Conservation (phyloP, 1,140 invertebrate species). For the Nautilus pompilius region DNA sequence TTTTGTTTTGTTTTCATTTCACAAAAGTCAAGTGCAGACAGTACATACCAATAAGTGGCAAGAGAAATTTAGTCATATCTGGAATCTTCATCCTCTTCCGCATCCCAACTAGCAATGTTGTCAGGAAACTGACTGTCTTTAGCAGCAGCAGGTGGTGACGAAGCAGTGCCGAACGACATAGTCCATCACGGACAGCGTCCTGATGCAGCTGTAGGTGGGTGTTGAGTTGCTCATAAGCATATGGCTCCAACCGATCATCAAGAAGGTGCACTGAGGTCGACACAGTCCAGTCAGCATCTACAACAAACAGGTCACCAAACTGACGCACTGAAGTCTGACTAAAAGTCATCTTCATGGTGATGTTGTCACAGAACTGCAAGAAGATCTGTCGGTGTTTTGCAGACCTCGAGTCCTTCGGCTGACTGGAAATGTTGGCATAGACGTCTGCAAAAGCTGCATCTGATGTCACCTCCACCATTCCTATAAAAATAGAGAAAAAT, state of each 20-base stretch:
- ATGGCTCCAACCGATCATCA: conserved; percentile 44
- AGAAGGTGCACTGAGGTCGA: conserved; percentile 38
- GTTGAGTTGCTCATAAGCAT: conserved; percentile 49
- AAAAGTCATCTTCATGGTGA: conserved; percentile 48
- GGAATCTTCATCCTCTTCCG: conserved; percentile 55
- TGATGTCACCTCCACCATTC: conserved; percentile 46
- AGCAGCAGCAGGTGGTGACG: conserved; percentile 42
- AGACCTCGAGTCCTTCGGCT: conserved; percentile 34
- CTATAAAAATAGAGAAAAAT: conserved; percentile 22
- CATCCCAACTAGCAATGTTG: conserved; percentile 52
- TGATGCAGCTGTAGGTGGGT: conserved; percentile 49
- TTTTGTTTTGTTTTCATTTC: not conserved
- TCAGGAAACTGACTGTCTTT: conserved; percentile 50
- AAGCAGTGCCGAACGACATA: conserved; percentile 41
- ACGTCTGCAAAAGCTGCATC: conserved; percentile 45
- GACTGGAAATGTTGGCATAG: conserved; percentile 37
- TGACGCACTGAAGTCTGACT: conserved; percentile 34
- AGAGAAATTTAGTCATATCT: conserved; percentile 41
- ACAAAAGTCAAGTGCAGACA: not conserved
- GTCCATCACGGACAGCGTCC: conserved; percentile 35
- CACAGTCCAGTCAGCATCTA: conserved; percentile 45
- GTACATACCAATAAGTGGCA: conserved; percentile 39
- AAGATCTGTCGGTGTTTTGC: conserved; percentile 44
- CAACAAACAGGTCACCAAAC: conserved; percentile 46
- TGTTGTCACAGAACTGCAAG: conserved; percentile 44